These are phyloP conservation scores for Phalacrocorax brasilianus DNA, from an alignment of 2,113 vertebrate genomes.

Conservation along the genomic window DNA sequence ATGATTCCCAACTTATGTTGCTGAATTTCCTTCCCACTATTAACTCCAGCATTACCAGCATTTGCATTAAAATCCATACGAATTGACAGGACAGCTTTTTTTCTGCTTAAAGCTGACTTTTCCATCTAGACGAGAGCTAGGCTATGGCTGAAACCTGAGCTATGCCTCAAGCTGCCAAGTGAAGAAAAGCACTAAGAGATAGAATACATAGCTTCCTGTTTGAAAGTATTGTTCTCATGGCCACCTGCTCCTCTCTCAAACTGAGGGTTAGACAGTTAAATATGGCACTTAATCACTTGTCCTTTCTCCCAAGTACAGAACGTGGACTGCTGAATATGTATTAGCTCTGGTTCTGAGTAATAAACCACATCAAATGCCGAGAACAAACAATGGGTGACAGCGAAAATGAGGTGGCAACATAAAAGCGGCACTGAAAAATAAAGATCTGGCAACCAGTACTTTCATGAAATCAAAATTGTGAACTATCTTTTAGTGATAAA, in stretches of 20 bases:
- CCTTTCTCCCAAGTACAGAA: constrained; percentile 37
- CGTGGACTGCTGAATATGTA: constrained; percentile 35
- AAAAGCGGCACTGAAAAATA: constrained; percentile 44
- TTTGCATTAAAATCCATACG: not conserved
- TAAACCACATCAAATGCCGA: constrained; percentile 34
- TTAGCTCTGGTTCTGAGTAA: constrained; percentile 66
- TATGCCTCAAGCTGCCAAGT: not conserved
- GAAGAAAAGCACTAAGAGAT: not conserved
- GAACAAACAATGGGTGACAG: constrained; percentile 51
- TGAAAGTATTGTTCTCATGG: constrained; percentile 19
- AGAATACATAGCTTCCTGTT: not conserved
- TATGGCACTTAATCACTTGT: not conserved
- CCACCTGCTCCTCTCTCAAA: constrained; percentile 40
- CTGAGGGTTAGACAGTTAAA: constrained; percentile 7
- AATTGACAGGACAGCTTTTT: not conserved
- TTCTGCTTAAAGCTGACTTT: not conserved
- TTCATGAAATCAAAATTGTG: not conserved
- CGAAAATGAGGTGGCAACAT: constrained; percentile 58
- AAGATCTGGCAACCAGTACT: not conserved
- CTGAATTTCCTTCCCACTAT: not conserved
- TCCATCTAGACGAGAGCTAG: not conserved
- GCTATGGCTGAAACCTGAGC: not conserved
- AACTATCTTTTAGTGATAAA: not conserved
- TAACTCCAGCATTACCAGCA: not conserved
- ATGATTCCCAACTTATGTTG: not conserved